Evolutionary conservation across 1,140 invertebrate species (phyloP), one percentile per base, ranked within the genome.

Genomic region (Euborellia annulipes): DNA sequence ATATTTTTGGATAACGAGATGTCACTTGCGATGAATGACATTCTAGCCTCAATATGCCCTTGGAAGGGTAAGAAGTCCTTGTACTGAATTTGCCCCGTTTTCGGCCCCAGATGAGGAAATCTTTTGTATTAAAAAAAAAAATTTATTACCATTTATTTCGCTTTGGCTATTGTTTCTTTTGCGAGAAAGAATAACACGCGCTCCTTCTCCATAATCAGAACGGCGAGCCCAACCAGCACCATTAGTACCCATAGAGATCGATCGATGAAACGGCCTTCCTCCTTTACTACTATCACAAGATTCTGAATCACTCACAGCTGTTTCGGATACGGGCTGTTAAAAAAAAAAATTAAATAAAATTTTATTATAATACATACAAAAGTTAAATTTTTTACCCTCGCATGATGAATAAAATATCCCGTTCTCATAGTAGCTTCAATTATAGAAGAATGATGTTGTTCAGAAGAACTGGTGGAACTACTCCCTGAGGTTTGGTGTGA

Each of bases 111-210:
- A n/a, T n/a, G n/a, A n/a, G n/a, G n/a, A n/a, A n/a, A n/a, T n/a
- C n/a, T n/a, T n/a, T n/a, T n/a, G n/a, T n/a, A n/a, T 21, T 39
- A 18, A 36, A 50, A 48, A 44, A 19, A 22, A 18, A 49, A 36
- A 52, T 43, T 40, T 46, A 47, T 56, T 58, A 76, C 73, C 76
- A 57, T 63, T 72, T 32, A 74, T 68, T 62, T 77, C 75, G 41
- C 76, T 75, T 52, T 77, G 78, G 58, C 78, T 82, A 55, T 78
- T 81, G 55, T 82, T 83, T 39, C 78, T 63, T 56, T 78, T 75
- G 18, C 79, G 61, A 53, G 73, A 67, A 67, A 76, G 73, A 21
- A 78, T 71, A 1, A 76, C 61, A 49, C 73, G 60, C 11, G 23
- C 23, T 2, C 72, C 70, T 47, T 75, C 75, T 27, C 4, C 23